phyloP scores from a whole-genome alignment of 2,888 invertebrate genomes.

The Dicycla oo region DNA sequence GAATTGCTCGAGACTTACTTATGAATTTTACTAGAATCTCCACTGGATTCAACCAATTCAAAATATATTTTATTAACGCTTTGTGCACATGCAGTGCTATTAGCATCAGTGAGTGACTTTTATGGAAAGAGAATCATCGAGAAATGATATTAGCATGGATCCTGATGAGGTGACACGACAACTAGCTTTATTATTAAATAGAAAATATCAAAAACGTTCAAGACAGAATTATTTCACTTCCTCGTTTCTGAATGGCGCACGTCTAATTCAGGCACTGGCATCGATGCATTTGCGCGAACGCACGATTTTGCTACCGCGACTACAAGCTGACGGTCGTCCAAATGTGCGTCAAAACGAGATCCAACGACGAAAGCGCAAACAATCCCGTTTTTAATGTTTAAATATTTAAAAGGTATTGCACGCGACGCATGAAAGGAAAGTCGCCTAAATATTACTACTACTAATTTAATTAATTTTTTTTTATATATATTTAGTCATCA shows the following conservation, averaged over 20 bases:
- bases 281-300: constrained; percentile 22
- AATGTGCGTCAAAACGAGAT: neutral
- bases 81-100: neutral
- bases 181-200: constrained; percentile 41
- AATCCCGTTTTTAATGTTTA: constrained; percentile 35
- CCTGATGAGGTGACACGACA: constrained; percentile 19
- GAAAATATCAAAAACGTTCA: constrained; percentile 29
- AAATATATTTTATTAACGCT: neutral
- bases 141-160: constrained; percentile 18
- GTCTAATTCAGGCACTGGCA: constrained; percentile 27
- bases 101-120: neutral
- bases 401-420: neutral
- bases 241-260: neutral
- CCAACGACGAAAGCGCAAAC: constrained; percentile 29
- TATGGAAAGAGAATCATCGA: neutral
- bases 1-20: constrained; percentile 11
- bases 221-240: constrained; percentile 5
- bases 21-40: constrained; percentile 9
- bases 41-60: neutral
- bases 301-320: constrained; percentile 9
- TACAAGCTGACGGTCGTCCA: neutral
- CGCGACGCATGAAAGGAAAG: neutral
- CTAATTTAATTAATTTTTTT: too few relatives aligned
- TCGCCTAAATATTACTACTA: neutral
- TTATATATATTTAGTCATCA: too few relatives aligned